Base-by-base conservation (phyloP, 2,888 invertebrate species). In the Nomada lathburiana region DNA sequence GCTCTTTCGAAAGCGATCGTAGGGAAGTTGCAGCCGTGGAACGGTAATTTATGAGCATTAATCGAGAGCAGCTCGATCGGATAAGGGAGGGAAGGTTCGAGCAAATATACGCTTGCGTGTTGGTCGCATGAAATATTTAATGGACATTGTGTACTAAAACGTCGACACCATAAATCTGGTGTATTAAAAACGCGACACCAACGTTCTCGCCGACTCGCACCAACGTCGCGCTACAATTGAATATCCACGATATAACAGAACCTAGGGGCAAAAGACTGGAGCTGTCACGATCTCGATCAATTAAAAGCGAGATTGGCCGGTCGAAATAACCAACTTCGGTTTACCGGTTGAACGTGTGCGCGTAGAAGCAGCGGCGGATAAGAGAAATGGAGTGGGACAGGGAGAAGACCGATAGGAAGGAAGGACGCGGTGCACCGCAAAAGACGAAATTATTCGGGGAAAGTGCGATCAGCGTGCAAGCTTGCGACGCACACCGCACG, bases 41-140 rank as follows among this genome's bases (percentile, higher is more conserved):
- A 57, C 63, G 76, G 77, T 74, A 72, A 80, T 85, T 78, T 83
- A 77, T 83, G 77, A 78, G 47, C 77, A 65, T 82, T 85, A 80
- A 82, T 80, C 73, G 53, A 78, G 68, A 72, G 69, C 53, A 69
- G 65, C 67, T 13, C 11, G 68, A 67, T 67, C 26, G 26, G 63
- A 69, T 68, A 69, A 59, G 47, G 36, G 36, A 65, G 59, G 59
- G 26, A 18, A 26, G 36, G n/a, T 26, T 47, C 63, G 20, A 26
- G 64, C 9, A 71, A 65, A 65, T 76, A 67, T 10, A 55, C 42
- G n/a, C 16, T 26, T 5, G 50, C 57, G 18, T n/a, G 68, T n/a
- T 36, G 20, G n/a, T 1, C n/a, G 23, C n/a, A 13, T 18, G 36
- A 55, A 55, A 50, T 63, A 42, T 68, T 75, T 63, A 26, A 60